Base-by-base conservation (phyloP, 1,140 invertebrate genomes). In the Antheraea mylitta region DNA sequence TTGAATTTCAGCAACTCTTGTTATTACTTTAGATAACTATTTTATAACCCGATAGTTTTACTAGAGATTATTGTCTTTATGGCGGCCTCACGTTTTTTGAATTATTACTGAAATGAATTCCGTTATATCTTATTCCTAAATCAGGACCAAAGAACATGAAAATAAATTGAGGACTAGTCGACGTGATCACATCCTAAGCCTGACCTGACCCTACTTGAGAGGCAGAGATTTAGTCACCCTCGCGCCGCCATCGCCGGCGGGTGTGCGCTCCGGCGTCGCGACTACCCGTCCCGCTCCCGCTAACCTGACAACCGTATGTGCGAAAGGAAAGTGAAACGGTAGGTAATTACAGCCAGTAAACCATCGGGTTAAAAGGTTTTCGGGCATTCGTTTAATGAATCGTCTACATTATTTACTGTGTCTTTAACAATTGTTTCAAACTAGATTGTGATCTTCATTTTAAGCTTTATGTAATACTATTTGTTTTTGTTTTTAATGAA, bases 271-370 rank as follows among this genome's bases (percentile, higher is more conserved):
- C 18, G 63, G 58, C 72, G 58, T 64, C 67, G 37, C 64, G 64
- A 70, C 80, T 69, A 58, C 71, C 78, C 80, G 64, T 81, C 82
- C 82, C 80, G 75, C 75, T 82, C 81, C 72, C 74, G 70, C 83
- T 79, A 80, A 78, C 75, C 59, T 71, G 74, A 70, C 70, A 77
- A 79, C 71, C 74, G 72, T 59, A 70, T 72, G 85, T 84, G 81
- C 72, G 83, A 86, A 78, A 79, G 80, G 77, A 79, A 83, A 77
- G 72, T 69, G 77, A 78, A 80, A 68, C 69, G 82, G 83, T 86
- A 83, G 72, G 83, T 85, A 84, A 53, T 53, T 53, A 53, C 65
- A 80, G 75, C 74, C 78, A 68, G 76, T 74, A 72, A 65, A 73
- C 73, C 70, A 80, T 65, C 78, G 80, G 82, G 82, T 85, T 81